phyloP scores from a whole-genome alignment of 2,113 vertebrate species.

The Apodemus sylvaticus region DNA sequence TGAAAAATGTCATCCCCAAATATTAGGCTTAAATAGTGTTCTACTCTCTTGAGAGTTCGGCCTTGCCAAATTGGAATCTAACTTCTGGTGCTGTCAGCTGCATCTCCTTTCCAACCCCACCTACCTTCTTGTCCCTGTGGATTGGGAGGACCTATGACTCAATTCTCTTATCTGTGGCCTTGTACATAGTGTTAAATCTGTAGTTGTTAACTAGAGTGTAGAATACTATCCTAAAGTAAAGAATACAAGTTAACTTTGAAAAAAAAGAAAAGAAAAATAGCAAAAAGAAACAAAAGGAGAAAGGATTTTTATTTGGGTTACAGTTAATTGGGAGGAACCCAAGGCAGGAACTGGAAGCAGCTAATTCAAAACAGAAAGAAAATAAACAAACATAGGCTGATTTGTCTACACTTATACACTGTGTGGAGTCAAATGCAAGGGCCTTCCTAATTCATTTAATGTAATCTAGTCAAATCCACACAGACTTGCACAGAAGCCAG shows the following conservation, averaged over 20 bases:
- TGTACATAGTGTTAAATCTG: neutral
- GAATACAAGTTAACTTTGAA: neutral
- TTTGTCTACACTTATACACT: neutral
- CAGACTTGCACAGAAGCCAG: neutral
- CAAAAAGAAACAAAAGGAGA: neutral
- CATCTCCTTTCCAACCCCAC: neutral
- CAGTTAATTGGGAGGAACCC: neutral
- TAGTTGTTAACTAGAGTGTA: neutral
- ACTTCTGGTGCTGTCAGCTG: neutral
- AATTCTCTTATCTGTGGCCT: neutral
- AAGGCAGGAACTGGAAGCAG: neutral
- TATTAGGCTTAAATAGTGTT: conserved; percentile 43
- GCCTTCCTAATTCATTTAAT: neutral
- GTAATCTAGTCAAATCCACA: neutral
- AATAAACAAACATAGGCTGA: neutral
- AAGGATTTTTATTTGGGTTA: neutral
- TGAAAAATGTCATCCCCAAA: neutral
- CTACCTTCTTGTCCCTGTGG: neutral
- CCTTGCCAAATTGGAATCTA: neutral
- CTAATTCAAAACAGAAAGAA: neutral
- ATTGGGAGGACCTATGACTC: neutral
- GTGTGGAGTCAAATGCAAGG: neutral
- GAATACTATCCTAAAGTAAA: neutral
- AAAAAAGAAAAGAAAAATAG: too few species aligned
- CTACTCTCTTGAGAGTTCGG: neutral